Base-by-base conservation (phyloP, 2,888 invertebrate genomes). In the Eristalinus sepulchralis region DNA sequence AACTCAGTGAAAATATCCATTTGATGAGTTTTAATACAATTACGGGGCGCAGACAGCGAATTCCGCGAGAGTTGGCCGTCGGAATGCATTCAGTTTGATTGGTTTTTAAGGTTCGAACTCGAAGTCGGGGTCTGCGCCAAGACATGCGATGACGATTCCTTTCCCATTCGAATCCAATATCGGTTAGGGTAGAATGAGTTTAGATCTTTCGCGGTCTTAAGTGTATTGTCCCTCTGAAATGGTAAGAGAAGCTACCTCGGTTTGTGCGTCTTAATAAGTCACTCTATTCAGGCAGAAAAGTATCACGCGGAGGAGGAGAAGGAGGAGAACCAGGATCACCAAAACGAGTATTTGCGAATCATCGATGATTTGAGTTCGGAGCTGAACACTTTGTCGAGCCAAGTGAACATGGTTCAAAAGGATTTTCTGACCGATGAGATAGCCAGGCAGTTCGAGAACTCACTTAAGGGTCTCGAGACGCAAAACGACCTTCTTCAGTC, bases 321-420 rank as follows among this genome's bases (percentile, higher is more conserved):
- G 53, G 88, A 27, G 27, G 27, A 27, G 2, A 27, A 27, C 27
- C 89, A 24, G 53, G 89, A 31, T 81, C 90, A 90, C 3, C 90
- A 90, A 22, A 90, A 89, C 33, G 90, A 90, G 31, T 92, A 92
- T 88, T 82, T 91, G n/a, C 90, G 90, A 88, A 91, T 92, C 1
- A 91, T 92, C 55, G 90, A 90, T 86, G 92, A 92, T 72, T 89
- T 92, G 36, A 91, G 91, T 55, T 89, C 88, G 22, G 92, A 92
- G 84, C 88, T 92, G 17, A 90, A 91, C 5, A 90, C 89, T 73
- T 89, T 92, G 34, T 92, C 91, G 9, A 89, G 88, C 53, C 91
- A 92, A 82, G 90, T 92, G 80, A 89, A 89, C 47, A 89, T 89
- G 79, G 90, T 90, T 17, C 91, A 91, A 39, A 87, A 88, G 13